Evolutionary conservation across 1,140 invertebrate genomes (phyloP), one percentile per base, ranked within the genome.

Genomic region (Nasonia vitripennis): DNA sequence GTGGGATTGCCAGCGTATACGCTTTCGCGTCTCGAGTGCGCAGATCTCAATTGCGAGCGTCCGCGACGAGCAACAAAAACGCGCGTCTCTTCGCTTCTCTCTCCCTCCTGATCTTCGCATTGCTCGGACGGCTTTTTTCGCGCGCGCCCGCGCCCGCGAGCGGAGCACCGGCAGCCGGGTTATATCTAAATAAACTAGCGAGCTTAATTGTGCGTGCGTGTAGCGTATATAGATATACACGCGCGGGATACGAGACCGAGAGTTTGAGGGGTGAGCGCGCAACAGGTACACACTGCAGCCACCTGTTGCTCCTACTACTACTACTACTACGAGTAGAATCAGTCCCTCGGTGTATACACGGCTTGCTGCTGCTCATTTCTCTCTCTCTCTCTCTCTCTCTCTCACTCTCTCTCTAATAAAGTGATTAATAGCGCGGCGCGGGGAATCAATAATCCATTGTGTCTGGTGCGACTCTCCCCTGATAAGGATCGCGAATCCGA

Each of bases 381-480:
- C 55, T 62, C 17, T 62, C 2, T 14, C 55, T 7, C 51, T 55
- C 2, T 55, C 51, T 55, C 68, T 70, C 55, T 14, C 55, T 7
- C n/a, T n/a, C n/a, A n/a, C 51, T 55, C 1, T 55, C 51, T 55
- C 68, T 70, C 55, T 84, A 84, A 84, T 84, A 84, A 84, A 84
- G 82, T 84, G 82, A 84, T 84, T 84, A 78, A 84, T 84, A 70
- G 23, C 82, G 77, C 45, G 77, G 68, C 74, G 77, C 27, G 37
- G 77, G 34, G 77, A 84, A 84, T 84, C 83, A 79, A 84, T 84
- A 79, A 84, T 84, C 77, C 77, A 84, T 84, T 84, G 82, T 84
- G 82, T 55, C 45, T 62, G 55, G 41, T 20, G 75, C 75, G 37
- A 45, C 68, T 27, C 55, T n/a, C 17, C 37, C n/a, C 31, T 67